phyloP scores from a whole-genome alignment of 2,888 invertebrate genomes.

The Leptinotarsa juncta region DNA sequence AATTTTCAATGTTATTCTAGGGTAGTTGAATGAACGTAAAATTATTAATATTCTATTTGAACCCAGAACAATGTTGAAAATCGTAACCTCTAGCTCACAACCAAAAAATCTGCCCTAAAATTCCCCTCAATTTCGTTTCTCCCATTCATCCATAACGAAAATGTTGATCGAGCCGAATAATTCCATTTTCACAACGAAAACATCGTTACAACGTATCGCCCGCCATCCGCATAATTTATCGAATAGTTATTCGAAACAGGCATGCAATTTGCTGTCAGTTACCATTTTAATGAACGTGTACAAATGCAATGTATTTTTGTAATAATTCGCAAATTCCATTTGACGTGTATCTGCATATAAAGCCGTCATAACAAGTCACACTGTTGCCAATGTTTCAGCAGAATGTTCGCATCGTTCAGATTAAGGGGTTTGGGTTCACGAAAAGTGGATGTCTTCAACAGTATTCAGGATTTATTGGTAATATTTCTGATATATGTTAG shows the following conservation, averaged over 20 bases:
- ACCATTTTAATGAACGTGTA: slow-evolving; percentile 51
- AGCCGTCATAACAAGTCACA: slow-evolving; percentile 59
- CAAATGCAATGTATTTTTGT: slow-evolving; percentile 54
- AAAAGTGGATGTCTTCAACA: no score
- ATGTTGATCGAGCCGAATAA: slow-evolving; percentile 17
- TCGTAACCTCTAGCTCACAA: no score
- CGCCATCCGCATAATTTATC: slow-evolving; percentile 44
- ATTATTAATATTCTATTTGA: no score
- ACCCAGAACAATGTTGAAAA: no score
- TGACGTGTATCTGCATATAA: slow-evolving; percentile 59
- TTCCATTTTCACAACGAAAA: slow-evolving; percentile 23
- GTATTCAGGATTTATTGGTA: no score
- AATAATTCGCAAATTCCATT: slow-evolving; percentile 58
- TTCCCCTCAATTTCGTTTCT: not conserved
- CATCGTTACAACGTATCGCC: slow-evolving; percentile 20
- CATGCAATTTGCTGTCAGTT: slow-evolving; percentile 51
- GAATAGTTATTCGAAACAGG: slow-evolving; percentile 46
- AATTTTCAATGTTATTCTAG: no score
- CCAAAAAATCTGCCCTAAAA: not conserved
- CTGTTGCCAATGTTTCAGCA: slow-evolving; percentile 5
- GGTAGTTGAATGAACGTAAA: no score
- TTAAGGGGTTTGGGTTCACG: no score
- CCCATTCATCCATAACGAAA: slow-evolving; percentile 3
- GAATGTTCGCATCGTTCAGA: not conserved
- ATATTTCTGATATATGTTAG: no score